These are phyloP conservation scores for Poliocrania exsul DNA, from an alignment of 2,797 vertebrate genomes.

Conservation along the genomic window DNA sequence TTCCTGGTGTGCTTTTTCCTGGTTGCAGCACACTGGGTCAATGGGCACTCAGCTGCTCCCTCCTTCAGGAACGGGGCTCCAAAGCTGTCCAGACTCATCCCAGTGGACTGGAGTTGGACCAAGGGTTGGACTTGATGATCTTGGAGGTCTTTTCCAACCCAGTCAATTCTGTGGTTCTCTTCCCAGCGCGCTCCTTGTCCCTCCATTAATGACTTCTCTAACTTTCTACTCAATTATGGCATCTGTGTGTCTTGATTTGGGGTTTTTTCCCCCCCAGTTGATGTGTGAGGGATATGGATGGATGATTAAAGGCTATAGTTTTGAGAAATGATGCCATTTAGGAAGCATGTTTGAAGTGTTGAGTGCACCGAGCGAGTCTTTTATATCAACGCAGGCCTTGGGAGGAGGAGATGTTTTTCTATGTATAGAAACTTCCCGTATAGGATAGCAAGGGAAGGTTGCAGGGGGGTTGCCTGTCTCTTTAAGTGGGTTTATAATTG, in stretches of 20 bases:
- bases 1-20: not conserved
- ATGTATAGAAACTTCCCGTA: constrained; percentile 67
- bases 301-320: not conserved
- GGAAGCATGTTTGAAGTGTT: constrained; percentile 40
- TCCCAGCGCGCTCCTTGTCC: accelerated
- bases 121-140: no score
- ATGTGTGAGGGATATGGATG: not conserved
- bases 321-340: constrained; percentile 57
- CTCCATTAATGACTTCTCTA: not conserved
- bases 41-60: not conserved
- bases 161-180: no score
- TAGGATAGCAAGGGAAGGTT: constrained; percentile 61
- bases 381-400: constrained; percentile 16
- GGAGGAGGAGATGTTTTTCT: constrained; percentile 59
- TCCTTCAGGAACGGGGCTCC: not conserved
- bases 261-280: not conserved
- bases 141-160: no score
- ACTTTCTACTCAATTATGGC: not conserved
- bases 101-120: no score
- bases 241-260: not conserved
- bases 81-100: not conserved
- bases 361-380: constrained; percentile 1
- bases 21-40: not conserved
- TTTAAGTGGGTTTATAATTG: constrained; percentile 85
- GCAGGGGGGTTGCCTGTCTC: constrained; percentile 71